phyloP scores from a whole-genome alignment of 2,888 invertebrate species.

The Drosophila fungiperda region DNA sequence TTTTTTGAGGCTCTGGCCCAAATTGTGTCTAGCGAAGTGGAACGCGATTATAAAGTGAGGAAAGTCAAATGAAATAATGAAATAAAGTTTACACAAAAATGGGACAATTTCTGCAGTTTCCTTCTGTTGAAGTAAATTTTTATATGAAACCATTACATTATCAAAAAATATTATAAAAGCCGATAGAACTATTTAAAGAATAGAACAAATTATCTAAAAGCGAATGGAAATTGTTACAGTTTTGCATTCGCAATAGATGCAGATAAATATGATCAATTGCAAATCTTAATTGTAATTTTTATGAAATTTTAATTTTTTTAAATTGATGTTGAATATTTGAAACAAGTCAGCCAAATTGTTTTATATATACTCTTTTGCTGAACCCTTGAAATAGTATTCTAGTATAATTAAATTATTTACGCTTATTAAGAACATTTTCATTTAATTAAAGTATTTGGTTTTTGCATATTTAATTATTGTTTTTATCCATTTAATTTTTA shows the following conservation, averaged over 20 bases:
- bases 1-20: no score
- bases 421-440: not conserved
- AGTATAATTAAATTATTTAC: not conserved
- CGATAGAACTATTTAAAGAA: not conserved
- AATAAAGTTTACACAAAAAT: not conserved
- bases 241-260: not conserved
- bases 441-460: not conserved
- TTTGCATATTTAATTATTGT: not conserved
- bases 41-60: no score
- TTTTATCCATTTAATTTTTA: not conserved
- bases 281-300: not conserved
- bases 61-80: no score
- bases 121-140: not conserved
- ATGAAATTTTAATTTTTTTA: not conserved
- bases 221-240: not conserved
- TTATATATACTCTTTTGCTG: not conserved
- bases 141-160: not conserved
- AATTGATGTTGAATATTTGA: not conserved
- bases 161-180: no score
- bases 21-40: no score
- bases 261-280: not conserved
- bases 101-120: not conserved
- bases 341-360: not conserved
- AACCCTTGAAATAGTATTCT: not conserved
- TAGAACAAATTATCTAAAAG: not conserved